phyloP scores from a whole-genome alignment of 2,113 vertebrate genomes.

The Hippolais icterina region DNA sequence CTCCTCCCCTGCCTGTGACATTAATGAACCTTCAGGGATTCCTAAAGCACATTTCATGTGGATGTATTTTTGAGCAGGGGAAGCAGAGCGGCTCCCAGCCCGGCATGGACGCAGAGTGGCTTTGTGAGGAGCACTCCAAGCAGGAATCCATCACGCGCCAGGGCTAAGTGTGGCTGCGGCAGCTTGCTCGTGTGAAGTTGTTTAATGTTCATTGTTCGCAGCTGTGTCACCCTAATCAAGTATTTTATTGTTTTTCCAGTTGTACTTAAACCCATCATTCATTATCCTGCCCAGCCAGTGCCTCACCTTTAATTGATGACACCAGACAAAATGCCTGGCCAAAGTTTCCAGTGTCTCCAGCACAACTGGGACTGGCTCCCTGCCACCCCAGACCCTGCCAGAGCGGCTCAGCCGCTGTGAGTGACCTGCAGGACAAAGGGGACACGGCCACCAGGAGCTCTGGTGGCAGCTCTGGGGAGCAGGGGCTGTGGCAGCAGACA shows the following conservation, averaged over 20 bases:
- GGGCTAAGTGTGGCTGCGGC: slow-evolving; percentile 33
- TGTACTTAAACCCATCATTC: slow-evolving; percentile 44
- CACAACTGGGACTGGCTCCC: not conserved
- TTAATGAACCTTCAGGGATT: slow-evolving; percentile 68
- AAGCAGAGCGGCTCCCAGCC: not conserved
- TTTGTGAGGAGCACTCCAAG: slow-evolving; percentile 29
- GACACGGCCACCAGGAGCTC: accelerated
- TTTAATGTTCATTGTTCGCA: slow-evolving; percentile 61
- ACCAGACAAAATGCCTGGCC: not conserved
- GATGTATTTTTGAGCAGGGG: slow-evolving; percentile 40
- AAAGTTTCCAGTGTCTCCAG: slow-evolving; percentile 28
- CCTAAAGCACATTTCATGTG: slow-evolving; percentile 42
- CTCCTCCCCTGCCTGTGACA: slow-evolving; percentile 63
- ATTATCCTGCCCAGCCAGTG: slow-evolving; percentile 40
- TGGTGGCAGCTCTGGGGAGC: accelerated
- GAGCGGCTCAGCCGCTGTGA: accelerated
- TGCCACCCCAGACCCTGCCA: not conserved
- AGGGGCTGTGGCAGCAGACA: not conserved
- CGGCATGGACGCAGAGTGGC: not conserved
- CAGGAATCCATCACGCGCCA: slow-evolving; percentile 61
- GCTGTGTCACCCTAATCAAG: slow-evolving; percentile 38
- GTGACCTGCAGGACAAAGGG: not conserved
- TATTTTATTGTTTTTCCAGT: slow-evolving; percentile 73
- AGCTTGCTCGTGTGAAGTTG: not conserved
- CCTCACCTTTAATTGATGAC: slow-evolving; percentile 45